Conservation (phyloP, 1,140 invertebrate genomes). For the Drosophila rufa region DNA sequence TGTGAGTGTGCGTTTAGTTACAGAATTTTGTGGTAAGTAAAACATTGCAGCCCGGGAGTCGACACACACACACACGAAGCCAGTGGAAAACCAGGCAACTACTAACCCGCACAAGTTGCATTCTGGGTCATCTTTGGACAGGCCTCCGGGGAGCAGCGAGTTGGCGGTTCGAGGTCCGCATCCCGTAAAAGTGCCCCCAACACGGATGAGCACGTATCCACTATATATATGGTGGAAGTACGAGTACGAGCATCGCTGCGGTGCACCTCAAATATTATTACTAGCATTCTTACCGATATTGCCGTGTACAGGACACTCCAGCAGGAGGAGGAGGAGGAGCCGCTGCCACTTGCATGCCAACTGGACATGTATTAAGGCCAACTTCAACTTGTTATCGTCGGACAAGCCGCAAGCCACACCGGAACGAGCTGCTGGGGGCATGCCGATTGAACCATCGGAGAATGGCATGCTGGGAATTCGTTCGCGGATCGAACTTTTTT, state of each 20-base stretch:
- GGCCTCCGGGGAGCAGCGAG: conserved; percentile 35
- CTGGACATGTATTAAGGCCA: conserved; percentile 78
- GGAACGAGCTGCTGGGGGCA: conserved; percentile 17
- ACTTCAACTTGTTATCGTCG: conserved; percentile 55
- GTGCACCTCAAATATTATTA: conserved; percentile 80
- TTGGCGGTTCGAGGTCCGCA: background rate
- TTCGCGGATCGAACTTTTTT: conserved; percentile 39
- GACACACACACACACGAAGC: conserved; percentile 30
- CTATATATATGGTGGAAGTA: conserved; percentile 1
- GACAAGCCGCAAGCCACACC: conserved; percentile 20
- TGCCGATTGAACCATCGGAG: conserved; percentile 32
- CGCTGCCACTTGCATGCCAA: conserved; percentile 59
- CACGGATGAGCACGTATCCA: background rate
- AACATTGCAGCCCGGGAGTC: conserved; percentile 62
- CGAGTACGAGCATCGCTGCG: conserved; percentile 56
- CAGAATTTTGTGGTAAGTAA: conserved; percentile 81
- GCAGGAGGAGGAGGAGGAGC: background rate
- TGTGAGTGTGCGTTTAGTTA: conserved; percentile 65
- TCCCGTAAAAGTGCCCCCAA: conserved; percentile 9
- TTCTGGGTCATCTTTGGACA: conserved; percentile 72
- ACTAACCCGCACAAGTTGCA: conserved; percentile 76
- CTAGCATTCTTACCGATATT: conserved; percentile 77
- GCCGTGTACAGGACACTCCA: conserved; percentile 53
- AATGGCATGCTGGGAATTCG: conserved; percentile 30
- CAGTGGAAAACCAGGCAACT: conserved; percentile 49